Base-by-base conservation (phyloP, 2,797 vertebrate species). In the Sebastes itinus region DNA sequence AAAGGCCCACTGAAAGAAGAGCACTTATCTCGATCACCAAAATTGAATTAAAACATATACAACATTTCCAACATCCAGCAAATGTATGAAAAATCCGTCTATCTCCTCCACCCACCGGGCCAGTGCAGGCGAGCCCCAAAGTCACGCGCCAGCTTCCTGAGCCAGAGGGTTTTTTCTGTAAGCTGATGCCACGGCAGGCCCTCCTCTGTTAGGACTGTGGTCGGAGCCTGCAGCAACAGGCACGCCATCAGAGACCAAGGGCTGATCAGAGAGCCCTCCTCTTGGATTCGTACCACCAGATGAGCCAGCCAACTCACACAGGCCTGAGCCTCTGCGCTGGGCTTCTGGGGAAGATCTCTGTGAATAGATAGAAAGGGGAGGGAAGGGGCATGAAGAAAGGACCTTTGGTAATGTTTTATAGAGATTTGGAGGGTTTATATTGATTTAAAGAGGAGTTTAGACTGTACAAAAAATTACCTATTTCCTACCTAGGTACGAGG, bases 281-380 rank as follows among this genome's bases (percentile, higher is more conserved):
- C 97, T 84, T 99, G 98, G 71, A 96, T 80, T 18, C 96, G 96
- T 27, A 98, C 95, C 75, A 98, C 93, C 90, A 93, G 94, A 78
- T 97, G 96, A 49, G 97, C 97, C 6, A 98, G 91, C 0, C 96
- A 96, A 23, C 84, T 95, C 81, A 97, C 97, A 83, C 97, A 98
- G 82, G 93, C 92, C 55, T 97, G 95, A 77, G 95, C 90, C 86
- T 97, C 96, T 35, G 95, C 92, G 4, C 94, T 95, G 58, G 96
- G 97, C 77, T 89, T 97, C 90, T 97, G 96, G n/a, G 97, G 97
- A 84, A 99, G 94, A 79, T 97, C 96, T 83, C 99, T 99, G 85
- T 69, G 25, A 78, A 68, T 0, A 46, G 22, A 77, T 6, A 65
- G 7, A 7, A 16, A 6, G 49, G 27, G 32, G 56, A 55, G 4